Conservation (phyloP, 1,140 invertebrate genomes). For the Meloidogyne exigua region DNA sequence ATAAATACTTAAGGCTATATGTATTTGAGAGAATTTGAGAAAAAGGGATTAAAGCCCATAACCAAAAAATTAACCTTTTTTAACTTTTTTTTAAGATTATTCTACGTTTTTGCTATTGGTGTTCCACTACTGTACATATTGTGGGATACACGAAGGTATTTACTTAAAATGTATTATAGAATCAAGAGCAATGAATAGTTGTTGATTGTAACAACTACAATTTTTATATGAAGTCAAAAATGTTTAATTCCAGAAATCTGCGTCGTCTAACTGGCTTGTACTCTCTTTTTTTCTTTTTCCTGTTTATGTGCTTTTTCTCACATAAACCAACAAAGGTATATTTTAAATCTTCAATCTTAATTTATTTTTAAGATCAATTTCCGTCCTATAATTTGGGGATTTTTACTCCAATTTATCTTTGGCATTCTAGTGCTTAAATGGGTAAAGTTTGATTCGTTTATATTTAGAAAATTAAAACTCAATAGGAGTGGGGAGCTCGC, state of each 20-base stretch:
- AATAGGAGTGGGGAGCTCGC: constrained; percentile 70
- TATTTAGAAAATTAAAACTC: not conserved
- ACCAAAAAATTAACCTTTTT: not conserved
- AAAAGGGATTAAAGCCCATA: too few species aligned
- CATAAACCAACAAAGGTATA: constrained; percentile 46
- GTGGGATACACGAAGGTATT: not conserved
- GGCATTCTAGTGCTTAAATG: constrained; percentile 82
- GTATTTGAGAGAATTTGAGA: too few species aligned
- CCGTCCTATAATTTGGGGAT: constrained; percentile 76
- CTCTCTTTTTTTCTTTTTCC: constrained; percentile 60
- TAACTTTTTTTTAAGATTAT: not conserved
- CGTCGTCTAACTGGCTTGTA: constrained; percentile 66
- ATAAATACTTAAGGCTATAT: too few species aligned
- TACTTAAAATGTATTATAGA: not conserved
- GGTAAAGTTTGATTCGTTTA: constrained; percentile 47
- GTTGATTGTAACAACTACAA: too few species aligned
- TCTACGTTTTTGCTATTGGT: not conserved
- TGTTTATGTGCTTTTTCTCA: constrained; percentile 62
- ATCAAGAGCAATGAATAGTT: not conserved
- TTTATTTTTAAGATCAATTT: constrained; percentile 70
- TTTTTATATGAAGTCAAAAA: not conserved
- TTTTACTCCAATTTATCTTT: constrained; percentile 80
- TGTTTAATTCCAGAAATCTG: constrained; percentile 66
- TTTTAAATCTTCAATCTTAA: not conserved
- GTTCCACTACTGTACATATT: not conserved